phyloP scores from a whole-genome alignment of 2,888 invertebrate genomes.

The Lamellibrachia columna region DNA sequence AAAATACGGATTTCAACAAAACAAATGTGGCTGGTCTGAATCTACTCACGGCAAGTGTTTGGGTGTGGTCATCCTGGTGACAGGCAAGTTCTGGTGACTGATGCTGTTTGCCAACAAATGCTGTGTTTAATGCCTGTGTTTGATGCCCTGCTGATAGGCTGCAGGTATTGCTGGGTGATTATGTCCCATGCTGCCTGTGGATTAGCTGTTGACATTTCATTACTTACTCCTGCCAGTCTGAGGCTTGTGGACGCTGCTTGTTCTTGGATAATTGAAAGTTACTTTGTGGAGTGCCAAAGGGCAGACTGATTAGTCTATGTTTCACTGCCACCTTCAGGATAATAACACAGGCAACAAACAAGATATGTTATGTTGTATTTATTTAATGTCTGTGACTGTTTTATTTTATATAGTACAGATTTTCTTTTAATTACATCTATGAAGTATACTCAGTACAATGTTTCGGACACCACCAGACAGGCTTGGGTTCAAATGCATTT shows the following conservation, averaged over 20 bases:
- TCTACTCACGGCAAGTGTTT: background rate
- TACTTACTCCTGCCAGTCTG: background rate
- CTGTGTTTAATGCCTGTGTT: background rate
- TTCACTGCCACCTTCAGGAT: background rate
- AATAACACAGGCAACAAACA: background rate
- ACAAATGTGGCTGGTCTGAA: no score
- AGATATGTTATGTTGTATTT: background rate
- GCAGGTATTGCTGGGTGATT: background rate
- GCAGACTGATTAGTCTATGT: background rate
- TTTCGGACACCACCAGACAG: no score
- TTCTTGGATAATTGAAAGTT: background rate
- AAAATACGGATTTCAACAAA: no score
- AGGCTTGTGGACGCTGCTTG: background rate
- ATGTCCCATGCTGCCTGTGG: background rate
- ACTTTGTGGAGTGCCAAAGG: background rate
- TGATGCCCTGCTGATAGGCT: background rate
- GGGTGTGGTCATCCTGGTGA: no score
- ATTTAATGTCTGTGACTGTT: no score
- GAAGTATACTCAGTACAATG: no score
- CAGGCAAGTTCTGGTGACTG: background rate
- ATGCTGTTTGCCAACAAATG: background rate
- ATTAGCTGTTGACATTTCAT: constrained; percentile 3
- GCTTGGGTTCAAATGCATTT: no score
- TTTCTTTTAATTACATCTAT: no score
- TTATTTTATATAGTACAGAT: no score